phyloP scores from a whole-genome alignment of 2,797 vertebrate species.

The Silurus lanzhouensis region DNA sequence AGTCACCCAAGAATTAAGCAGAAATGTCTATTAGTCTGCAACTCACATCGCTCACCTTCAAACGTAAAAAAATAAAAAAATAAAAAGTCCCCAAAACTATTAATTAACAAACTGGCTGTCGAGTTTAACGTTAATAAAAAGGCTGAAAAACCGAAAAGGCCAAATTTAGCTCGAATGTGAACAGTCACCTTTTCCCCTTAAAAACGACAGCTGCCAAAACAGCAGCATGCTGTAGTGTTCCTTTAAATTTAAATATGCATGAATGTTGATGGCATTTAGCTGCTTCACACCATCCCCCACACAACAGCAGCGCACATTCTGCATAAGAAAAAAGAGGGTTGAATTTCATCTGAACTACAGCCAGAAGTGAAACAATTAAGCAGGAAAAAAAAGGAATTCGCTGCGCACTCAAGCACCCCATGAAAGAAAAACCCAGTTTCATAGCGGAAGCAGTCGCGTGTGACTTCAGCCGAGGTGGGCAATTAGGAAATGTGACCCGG shows the following conservation, averaged over 20 bases:
- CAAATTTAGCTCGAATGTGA: not conserved
- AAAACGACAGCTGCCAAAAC: conserved; percentile 23
- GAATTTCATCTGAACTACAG: conserved; percentile 1
- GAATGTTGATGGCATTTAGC: conserved; percentile 20
- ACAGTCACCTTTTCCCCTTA: not conserved
- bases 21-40: conserved; percentile 16
- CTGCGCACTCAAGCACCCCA: not conserved
- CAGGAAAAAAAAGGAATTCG: not conserved
- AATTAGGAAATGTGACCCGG: conserved; percentile 11
- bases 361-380: conserved; percentile 14
- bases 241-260: conserved; percentile 39
- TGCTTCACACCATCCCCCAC: conserved; percentile 14
- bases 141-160: not conserved
- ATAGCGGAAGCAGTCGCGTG: not conserved
- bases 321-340: not conserved
- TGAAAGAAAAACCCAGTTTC: conserved; percentile 16
- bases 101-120: conserved; percentile 2
- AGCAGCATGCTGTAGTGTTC: conserved; percentile 11
- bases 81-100: not conserved
- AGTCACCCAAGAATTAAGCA: conserved; percentile 16
- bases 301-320: not conserved
- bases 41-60: not conserved
- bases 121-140: not conserved
- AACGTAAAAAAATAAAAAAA: not conserved
- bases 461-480: not conserved